A percentile compares a stretch with the other conserved stretches of the same genome.
phyloP scores from a whole-genome alignment of 1,140 invertebrate species.

The Trichoplusia ni region DNA sequence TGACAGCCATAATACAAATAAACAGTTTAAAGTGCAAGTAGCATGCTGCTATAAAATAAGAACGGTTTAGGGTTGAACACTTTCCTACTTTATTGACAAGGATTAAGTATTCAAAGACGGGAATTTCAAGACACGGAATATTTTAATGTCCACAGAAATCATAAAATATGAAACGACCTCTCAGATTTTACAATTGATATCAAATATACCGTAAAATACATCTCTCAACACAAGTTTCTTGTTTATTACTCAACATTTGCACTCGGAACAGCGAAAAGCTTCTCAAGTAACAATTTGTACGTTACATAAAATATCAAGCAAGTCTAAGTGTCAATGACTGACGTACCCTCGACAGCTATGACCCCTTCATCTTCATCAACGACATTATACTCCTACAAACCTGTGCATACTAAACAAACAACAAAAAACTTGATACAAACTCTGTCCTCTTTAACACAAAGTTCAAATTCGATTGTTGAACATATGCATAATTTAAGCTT shows the following conservation, averaged over 20 bases:
- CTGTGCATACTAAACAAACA: background rate
- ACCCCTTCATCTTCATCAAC: slow-evolving; percentile 35
- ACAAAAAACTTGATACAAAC: background rate
- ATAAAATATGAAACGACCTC: no score
- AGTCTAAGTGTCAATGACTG: slow-evolving; percentile 35
- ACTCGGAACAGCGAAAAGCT: slow-evolving; percentile 15
- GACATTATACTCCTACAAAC: slow-evolving; percentile 20
- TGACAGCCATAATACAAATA: no score
- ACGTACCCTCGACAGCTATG: slow-evolving; percentile 29
- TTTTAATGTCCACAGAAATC: no score
- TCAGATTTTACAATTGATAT: no score
- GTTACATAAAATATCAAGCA: slow-evolving; percentile 25
- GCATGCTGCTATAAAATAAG: no score
- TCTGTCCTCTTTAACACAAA: slow-evolving; percentile 31
- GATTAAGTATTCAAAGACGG: no score
- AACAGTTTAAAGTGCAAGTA: no score
- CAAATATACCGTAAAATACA: no score
- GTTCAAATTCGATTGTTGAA: slow-evolving; percentile 38
- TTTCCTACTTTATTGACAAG: no score
- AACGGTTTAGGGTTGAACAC: no score
- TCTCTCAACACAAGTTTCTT: no score
- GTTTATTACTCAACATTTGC: background rate
- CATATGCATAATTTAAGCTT: slow-evolving; percentile 54
- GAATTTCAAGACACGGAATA: no score
- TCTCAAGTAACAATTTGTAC: slow-evolving; percentile 10